Evolutionary conservation across 2,113 vertebrate species (phyloP), one percentile per base, ranked within the genome.

Genomic region (Lichenostomus cassidix): DNA sequence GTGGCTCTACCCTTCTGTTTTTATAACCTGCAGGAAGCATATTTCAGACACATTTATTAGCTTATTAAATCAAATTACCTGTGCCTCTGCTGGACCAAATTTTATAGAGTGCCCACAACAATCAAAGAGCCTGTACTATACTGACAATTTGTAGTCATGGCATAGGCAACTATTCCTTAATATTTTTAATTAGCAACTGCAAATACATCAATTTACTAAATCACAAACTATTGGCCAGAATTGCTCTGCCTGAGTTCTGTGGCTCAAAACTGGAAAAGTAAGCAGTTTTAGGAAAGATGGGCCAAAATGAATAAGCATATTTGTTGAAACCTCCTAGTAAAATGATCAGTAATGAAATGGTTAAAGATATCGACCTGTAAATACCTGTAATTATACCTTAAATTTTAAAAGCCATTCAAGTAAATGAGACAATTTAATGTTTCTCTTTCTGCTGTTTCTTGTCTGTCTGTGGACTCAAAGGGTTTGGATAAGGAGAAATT

Each of bases 41-140:
- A 95, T 94, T 95, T 97, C 91, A 94, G 83, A 96, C 89, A 88
- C 96, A 95, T 96, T 97, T 97, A 95, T 96, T 95, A 94, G 94
- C 92, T 96, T 95, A 96, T 96, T 96, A 96, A 97, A 96, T 96
- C 84, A 95, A 96, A 97, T 94, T 95, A 90, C 84, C 47, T 85
- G 80, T 92, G 67, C 87, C 96, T 68, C 89, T 94, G 91, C 75
- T 90, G 87, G 82, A 95, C 92, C 27, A 74, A 64, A 33, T 91
- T 96, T 96, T 95, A 96, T 90, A 75, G 87, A 81, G 76, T 86
- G 79, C 84, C 56, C 89, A 86, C 87, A 95, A 94, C 94, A 91
- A 92, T 85, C 74, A 92, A 93, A 94, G 79, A 85, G 73, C 44
- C 79, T 64, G 33, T 77, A 68, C 71, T 90, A 41, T 44, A 67